Conservation (phyloP, 1,140 invertebrate species). For the Neodiprion virginianus region DNA sequence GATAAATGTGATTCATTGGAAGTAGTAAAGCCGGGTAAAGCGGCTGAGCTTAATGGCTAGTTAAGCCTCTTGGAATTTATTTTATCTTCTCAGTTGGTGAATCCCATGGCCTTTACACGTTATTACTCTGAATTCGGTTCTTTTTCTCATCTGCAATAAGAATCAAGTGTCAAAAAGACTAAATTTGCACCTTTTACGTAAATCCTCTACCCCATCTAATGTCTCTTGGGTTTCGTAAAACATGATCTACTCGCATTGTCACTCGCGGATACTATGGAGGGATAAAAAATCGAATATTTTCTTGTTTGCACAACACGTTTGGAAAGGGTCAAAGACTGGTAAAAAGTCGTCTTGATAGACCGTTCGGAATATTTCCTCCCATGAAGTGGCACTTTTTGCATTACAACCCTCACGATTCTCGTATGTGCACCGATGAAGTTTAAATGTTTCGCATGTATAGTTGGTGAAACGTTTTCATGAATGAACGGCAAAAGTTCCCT, state of each 20-base stretch:
- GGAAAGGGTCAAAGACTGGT: too few species aligned
- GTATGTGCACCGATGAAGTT: background rate
- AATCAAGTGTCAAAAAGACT: background rate
- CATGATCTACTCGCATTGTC: too few species aligned
- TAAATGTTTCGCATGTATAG: background rate
- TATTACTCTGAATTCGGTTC: background rate
- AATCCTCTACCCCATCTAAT: too few species aligned
- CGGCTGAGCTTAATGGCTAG: constrained; percentile 8
- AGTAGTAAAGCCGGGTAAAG: constrained; percentile 9
- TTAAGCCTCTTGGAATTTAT: constrained; percentile 17
- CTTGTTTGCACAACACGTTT: too few species aligned
- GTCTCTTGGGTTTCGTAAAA: too few species aligned
- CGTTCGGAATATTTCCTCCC: too few species aligned
- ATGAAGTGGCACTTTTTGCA: too few species aligned
- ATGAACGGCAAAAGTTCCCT: background rate
- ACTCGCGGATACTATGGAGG: too few species aligned
- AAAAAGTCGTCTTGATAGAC: too few species aligned
- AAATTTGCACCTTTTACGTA: too few species aligned
- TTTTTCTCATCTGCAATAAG: background rate
- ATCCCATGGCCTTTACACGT: background rate
- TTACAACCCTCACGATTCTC: background rate
- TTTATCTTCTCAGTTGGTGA: background rate
- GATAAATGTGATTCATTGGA: constrained; percentile 19
- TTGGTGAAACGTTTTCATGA: background rate
- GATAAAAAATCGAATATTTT: too few species aligned